A percentile compares a stretch with the other conserved stretches of the same genome.
phyloP scores from a whole-genome alignment of 1,140 invertebrate species.

The Aethina tumida region DNA sequence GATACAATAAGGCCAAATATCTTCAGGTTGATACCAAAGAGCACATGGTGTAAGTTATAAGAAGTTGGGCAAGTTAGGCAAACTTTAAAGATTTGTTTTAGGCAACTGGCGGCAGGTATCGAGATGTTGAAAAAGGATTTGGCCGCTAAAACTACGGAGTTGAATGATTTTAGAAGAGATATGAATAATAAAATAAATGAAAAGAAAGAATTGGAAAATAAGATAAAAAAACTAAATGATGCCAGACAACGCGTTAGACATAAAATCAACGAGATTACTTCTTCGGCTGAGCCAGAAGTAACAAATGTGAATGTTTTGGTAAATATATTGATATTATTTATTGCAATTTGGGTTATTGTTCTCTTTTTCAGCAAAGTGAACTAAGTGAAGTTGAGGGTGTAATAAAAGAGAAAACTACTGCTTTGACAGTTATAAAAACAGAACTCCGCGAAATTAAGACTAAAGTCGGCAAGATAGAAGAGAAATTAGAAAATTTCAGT shows the following conservation, averaged over 20 bases:
- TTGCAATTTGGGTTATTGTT: neutral
- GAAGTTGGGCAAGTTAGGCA: conserved; percentile 7
- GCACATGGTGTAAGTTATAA: conserved; percentile 38
- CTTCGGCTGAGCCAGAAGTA: conserved; percentile 33
- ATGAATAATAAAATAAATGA: conserved; percentile 10
- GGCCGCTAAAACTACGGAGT: conserved; percentile 13
- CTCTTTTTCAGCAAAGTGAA: conserved; percentile 20
- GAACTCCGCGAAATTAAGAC: conserved; percentile 28
- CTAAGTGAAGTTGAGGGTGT: conserved; percentile 31
- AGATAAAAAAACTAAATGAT: conserved; percentile 19
- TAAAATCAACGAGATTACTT: conserved; percentile 19
- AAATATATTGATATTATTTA: conserved; percentile 14
- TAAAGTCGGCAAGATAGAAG: conserved; percentile 22
- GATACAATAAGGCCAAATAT: conserved; percentile 37
- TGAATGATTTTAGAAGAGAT: conserved; percentile 12
- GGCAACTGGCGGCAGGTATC: conserved; percentile 18
- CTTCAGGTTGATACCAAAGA: conserved; percentile 56
- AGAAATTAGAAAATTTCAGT: conserved; percentile 31
- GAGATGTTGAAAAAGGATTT: conserved; percentile 12
- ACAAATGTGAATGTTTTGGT: conserved; percentile 39
- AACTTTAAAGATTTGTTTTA: conserved; percentile 6
- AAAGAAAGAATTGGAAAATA: conserved; percentile 18
- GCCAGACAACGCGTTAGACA: conserved; percentile 15
- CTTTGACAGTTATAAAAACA: conserved; percentile 27
- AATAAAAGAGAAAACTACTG: conserved; percentile 20